Base-by-base conservation (phyloP, 2,888 invertebrate species). In the Cheilosia scutellata region DNA sequence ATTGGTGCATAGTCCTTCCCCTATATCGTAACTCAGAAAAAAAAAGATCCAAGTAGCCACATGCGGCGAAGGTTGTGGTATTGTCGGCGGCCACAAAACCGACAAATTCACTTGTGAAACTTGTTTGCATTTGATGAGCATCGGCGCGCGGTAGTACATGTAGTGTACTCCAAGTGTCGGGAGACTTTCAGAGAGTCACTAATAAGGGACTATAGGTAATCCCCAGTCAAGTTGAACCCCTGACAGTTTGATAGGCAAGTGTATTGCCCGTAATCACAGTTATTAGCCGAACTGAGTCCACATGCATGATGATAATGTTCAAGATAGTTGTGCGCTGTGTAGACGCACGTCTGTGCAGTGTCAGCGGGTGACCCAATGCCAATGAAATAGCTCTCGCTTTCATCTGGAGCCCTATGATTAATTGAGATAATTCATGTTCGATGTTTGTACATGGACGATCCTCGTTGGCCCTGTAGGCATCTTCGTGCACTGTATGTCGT, bases 341-440 rank as follows among this genome's bases (percentile, higher is more conserved):
- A 40, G 51, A 29, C 33, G 47, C 42, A 44, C 9, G 77, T 31
- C 63, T 31, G 27, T 49, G 79, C 31, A 58, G 37, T 71, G 78
- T 71, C 78, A 78, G 79, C 72, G 79, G 79, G 79, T 72, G 79
- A 79, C 72, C 72, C 72, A 79, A 65, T 55, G 65, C 58, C 58
- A 44, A 58, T 40, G 58, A 11, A 27, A 51, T 71, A 47, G 79
- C 79, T 79, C 72, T 79, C 79, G 58, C 79, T 78, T 79, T 72
- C 72, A 72, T 72, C 72, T 33, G 20, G 47, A 37, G 78, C 53
- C 77, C 70, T 78, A 63, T 79, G 79, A 79, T 79, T 79, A 79
- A 79, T 79, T 79, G 79, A 66, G 79, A 66, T 65, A 72, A 72
- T 72, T 72, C 79, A 72, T 79, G 79, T 72, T 79, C 72, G 72